phyloP scores from a whole-genome alignment of 2,797 vertebrate species.

The Urophycis tenuis region DNA sequence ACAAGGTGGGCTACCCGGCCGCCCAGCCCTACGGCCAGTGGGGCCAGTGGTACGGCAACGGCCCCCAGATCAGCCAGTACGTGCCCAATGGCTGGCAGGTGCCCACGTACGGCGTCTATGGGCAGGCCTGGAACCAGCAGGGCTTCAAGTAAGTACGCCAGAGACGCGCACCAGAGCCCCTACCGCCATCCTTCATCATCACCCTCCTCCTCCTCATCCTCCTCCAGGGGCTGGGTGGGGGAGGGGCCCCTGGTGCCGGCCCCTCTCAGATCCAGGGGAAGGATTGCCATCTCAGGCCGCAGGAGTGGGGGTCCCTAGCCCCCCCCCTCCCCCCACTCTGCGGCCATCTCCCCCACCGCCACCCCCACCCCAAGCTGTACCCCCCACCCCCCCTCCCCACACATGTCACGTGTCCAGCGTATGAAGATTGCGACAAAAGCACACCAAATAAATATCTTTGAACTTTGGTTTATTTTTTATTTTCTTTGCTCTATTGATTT shows the following conservation, averaged over 20 bases:
- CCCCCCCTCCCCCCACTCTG: constrained; percentile 12
- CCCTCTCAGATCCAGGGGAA: constrained; percentile 26
- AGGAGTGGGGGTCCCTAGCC: constrained; percentile 25
- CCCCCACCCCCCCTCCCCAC: constrained; percentile 15
- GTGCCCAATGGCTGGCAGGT: constrained; percentile 97
- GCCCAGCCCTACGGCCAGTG: constrained; percentile 91
- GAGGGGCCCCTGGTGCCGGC: background rate
- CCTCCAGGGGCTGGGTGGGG: constrained; percentile 12
- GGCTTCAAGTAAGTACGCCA: constrained; percentile 88
- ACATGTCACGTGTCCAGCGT: constrained; percentile 36
- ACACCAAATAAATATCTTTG: constrained; percentile 22
- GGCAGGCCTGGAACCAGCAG: constrained; percentile 96
- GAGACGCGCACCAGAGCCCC: constrained; percentile 47
- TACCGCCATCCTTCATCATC: constrained; percentile 38
- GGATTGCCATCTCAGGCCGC: constrained; percentile 50
- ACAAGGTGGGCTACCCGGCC: constrained; percentile 84
- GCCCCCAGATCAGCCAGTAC: constrained; percentile 93
- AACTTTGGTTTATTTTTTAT: constrained; percentile 35
- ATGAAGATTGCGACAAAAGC: constrained; percentile 48
- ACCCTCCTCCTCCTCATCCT: constrained; percentile 21
- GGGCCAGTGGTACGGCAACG: constrained; percentile 94
- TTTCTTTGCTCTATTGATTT: constrained; percentile 9
- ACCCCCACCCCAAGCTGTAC: background rate
- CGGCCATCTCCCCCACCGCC: constrained; percentile 9
- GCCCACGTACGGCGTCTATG: constrained; percentile 87